phyloP scores from a whole-genome alignment of 2,888 invertebrate genomes.

The Thecocarcelia acutangulata region DNA sequence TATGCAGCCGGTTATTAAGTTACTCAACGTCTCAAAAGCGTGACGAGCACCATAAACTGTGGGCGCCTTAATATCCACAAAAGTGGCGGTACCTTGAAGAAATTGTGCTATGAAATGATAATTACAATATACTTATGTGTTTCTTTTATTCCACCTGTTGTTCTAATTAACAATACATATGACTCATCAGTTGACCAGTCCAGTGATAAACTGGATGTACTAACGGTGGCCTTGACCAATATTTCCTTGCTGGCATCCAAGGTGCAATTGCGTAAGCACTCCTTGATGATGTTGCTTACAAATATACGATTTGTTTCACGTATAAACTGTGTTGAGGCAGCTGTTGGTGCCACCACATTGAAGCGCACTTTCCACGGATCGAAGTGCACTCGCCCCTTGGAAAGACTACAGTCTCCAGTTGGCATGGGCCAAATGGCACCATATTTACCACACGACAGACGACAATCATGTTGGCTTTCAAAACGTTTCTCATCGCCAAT shows the following conservation, averaged over 20 bases:
- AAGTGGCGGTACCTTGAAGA: constrained; percentile 81
- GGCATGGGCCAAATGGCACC: constrained; percentile 88
- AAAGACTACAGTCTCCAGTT: constrained; percentile 82
- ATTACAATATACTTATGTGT: background rate
- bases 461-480: constrained; percentile 84
- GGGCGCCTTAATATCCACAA: constrained; percentile 83
- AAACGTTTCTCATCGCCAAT: constrained; percentile 72
- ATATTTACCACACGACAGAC: constrained; percentile 86
- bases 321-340: constrained; percentile 82
- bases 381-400: constrained; percentile 82
- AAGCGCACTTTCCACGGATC: constrained; percentile 84
- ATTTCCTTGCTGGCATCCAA: constrained; percentile 82
- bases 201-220: constrained; percentile 82
- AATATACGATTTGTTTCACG: constrained; percentile 84
- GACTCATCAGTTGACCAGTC: constrained; percentile 87
- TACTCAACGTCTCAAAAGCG: constrained; percentile 88
- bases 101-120: no score
- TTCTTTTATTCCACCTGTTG: constrained; percentile 81
- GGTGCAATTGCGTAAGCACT: constrained; percentile 83
- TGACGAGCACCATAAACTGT: constrained; percentile 89
- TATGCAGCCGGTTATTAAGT: constrained; percentile 83
- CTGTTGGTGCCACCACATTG: constrained; percentile 82
- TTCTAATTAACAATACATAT: constrained; percentile 84
- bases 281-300: constrained; percentile 83
- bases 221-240: constrained; percentile 83